A percentile compares a stretch with the other conserved stretches of the same genome.
Conservation (phyloP, 2,888 invertebrate genomes). For the Limnephilus auricula region DNA sequence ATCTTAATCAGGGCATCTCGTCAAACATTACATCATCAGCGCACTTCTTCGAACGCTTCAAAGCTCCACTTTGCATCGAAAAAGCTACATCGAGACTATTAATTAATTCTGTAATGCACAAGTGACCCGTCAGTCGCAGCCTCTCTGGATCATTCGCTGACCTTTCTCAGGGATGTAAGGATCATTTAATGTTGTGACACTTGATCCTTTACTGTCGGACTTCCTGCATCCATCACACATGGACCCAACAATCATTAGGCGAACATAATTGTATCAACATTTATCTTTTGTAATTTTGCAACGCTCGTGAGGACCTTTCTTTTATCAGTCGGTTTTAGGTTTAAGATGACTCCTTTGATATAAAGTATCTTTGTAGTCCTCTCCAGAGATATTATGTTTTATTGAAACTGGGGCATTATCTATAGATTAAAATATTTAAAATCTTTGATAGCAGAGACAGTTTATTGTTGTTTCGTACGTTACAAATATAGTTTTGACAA, state of each 20-base stretch:
- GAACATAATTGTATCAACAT: neutral
- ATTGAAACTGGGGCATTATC: no score
- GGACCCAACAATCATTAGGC: neutral
- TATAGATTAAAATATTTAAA: no score
- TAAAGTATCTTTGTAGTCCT: no score
- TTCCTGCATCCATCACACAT: neutral
- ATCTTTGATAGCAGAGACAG: no score
- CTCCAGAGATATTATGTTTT: no score
- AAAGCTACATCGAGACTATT: neutral
- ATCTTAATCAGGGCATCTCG: neutral
- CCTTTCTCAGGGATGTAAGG: constrained; percentile 18
- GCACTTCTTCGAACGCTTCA: neutral
- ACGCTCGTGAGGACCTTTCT: neutral
- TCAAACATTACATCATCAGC: neutral
- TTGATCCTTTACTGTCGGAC: constrained; percentile 3
- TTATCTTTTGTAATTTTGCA: neutral
- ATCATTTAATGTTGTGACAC: constrained; percentile 20
- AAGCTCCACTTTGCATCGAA: neutral
- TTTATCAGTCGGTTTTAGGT: no score
- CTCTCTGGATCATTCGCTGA: neutral
- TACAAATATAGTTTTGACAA: no score
- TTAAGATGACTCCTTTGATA: neutral
- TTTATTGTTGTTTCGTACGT: no score
- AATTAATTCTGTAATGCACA: neutral
- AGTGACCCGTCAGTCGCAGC: neutral